Evolutionary conservation across 2,797 vertebrate genomes (phyloP).

Genomic region (Gymnopithys bicolor): DNA sequence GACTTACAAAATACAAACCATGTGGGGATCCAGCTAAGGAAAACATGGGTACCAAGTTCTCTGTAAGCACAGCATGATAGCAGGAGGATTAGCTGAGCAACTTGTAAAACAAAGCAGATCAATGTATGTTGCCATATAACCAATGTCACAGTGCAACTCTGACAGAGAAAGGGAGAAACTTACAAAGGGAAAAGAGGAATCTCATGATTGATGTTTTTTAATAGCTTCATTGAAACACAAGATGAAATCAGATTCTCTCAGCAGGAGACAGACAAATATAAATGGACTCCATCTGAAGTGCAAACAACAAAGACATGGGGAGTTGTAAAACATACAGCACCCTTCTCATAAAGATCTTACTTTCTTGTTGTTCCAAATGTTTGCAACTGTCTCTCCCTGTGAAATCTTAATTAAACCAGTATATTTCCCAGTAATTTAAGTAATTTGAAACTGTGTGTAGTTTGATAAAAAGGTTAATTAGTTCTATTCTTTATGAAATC

Average conservation of each 20-base stretch:
- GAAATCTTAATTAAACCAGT: slow-evolving; percentile 73
- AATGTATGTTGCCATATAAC: slow-evolving; percentile 36
- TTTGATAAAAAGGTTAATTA: slow-evolving; percentile 67
- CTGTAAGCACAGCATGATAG: slow-evolving; percentile 26
- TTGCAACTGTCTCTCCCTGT: slow-evolving; percentile 56
- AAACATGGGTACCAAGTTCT: background rate
- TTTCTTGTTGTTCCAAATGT: slow-evolving; percentile 30
- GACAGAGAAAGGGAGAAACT: background rate
- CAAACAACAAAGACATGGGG: slow-evolving; percentile 47
- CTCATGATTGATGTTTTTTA: slow-evolving; percentile 52
- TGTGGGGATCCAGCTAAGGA: background rate
- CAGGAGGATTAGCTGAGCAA: slow-evolving; percentile 1
- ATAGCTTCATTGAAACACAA: slow-evolving; percentile 64
- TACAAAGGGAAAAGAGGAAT: slow-evolving; percentile 41
- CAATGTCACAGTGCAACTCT: slow-evolving; percentile 23
- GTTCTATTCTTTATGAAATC: slow-evolving; percentile 27
- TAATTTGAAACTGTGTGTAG: slow-evolving; percentile 34
- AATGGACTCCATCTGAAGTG: slow-evolving; percentile 50
- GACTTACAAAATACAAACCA: background rate
- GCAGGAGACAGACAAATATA: slow-evolving; percentile 55
- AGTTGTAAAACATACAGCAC: slow-evolving; percentile 28
- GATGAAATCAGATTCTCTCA: slow-evolving; percentile 57
- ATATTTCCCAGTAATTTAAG: slow-evolving; percentile 40
- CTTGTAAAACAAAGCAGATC: slow-evolving; percentile 33
- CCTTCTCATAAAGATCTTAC: slow-evolving; percentile 24